Percentiles rank a stretch among this genome's conserved stretches.
Evolutionary conservation across 2,888 invertebrate genomes (phyloP).

Genomic region (Cylindroiulus punctatus): DNA sequence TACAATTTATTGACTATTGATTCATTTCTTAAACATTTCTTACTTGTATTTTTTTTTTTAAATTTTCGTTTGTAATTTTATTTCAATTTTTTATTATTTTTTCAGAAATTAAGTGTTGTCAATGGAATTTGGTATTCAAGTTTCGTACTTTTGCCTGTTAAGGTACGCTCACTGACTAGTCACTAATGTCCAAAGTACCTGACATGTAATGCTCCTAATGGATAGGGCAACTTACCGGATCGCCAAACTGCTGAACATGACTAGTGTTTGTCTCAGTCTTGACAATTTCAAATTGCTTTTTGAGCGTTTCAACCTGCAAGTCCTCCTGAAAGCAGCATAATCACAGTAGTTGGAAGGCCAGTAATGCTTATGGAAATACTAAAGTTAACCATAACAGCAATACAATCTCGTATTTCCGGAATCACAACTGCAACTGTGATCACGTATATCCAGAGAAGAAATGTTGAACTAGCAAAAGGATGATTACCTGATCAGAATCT

Average conservation of each 20-base stretch:
- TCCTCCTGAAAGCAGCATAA: conserved; percentile 65
- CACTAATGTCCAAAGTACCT: not conserved
- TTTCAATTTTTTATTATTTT: not conserved
- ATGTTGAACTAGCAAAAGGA: conserved; percentile 44
- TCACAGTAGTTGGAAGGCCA: not conserved
- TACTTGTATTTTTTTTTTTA: not conserved
- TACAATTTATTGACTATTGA: too few species aligned
- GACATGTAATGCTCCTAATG: not conserved
- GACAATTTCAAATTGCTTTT: conserved; percentile 69
- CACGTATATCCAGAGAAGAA: not conserved
- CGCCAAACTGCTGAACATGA: conserved; percentile 72
- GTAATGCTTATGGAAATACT: not conserved
- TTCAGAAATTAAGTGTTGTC: not conserved
- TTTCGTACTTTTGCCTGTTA: not conserved
- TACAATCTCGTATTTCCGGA: too few species aligned
- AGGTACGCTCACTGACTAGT: not conserved
- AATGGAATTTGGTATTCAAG: conserved; percentile 3
- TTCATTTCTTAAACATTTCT: too few species aligned
- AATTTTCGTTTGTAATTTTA: not conserved
- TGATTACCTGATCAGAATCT: conserved; percentile 68
- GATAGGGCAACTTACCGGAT: conserved; percentile 62
- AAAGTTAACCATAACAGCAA: too few species aligned
- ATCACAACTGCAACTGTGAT: too few species aligned
- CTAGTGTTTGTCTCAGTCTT: conserved; percentile 71
- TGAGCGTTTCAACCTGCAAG: conserved; percentile 68